Percentiles rank a stretch among this genome's conserved stretches.
These are phyloP conservation scores for Lichenostomus cassidix DNA, from an alignment of 2,113 vertebrate genomes.

Conservation along the genomic window DNA sequence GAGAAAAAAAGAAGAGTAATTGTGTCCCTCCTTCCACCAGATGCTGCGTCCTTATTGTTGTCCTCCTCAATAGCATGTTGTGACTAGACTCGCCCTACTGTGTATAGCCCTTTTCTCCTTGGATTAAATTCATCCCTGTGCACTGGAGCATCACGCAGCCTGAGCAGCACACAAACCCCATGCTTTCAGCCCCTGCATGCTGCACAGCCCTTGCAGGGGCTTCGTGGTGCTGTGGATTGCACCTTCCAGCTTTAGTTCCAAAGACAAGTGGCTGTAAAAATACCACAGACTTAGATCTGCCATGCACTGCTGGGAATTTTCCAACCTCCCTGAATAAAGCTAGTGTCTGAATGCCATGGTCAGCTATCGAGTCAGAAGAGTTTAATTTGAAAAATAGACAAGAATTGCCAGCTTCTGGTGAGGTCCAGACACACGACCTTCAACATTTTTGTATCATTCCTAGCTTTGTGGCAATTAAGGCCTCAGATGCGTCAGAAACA, in stretches of 20 bases:
- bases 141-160: neutral
- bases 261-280: neutral
- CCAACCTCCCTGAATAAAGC: neutral
- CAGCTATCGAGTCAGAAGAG: neutral
- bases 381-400: neutral
- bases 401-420: neutral
- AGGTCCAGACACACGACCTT: accelerated
- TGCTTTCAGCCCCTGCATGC: neutral
- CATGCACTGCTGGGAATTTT: neutral
- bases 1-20: neutral
- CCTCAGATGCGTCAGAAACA: neutral
- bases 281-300: neutral
- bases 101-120: neutral
- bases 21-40: neutral
- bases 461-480: neutral
- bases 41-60: neutral
- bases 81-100: neutral
- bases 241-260: neutral
- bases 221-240: neutral
- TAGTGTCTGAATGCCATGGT: neutral
- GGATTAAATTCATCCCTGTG: neutral
- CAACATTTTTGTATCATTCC: neutral
- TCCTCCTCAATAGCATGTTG: neutral
- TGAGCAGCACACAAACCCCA: neutral
- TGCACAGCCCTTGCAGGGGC: accelerated